Percentiles rank a stretch among this genome's conserved stretches.
Conservation (phyloP, 2,888 invertebrate genomes). For the Chaetogeoica ovagalla region DNA sequence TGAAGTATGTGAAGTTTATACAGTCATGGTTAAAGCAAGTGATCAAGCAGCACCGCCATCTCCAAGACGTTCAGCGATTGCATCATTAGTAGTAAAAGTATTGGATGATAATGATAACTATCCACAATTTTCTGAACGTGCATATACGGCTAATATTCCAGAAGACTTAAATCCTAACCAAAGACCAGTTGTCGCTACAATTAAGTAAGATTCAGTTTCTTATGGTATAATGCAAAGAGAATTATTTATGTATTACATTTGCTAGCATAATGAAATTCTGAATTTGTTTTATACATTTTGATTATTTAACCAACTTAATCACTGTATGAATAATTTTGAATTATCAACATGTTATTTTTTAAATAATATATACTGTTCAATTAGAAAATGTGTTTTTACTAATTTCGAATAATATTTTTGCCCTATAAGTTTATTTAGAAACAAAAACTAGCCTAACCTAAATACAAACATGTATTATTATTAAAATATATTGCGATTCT, state of each 20-base stretch:
- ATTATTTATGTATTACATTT: not conserved
- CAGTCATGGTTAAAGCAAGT: conserved; percentile 79
- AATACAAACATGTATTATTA: too few species aligned
- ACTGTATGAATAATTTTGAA: not conserved
- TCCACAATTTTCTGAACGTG: conserved; percentile 87
- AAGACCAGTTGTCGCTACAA: conserved; percentile 80
- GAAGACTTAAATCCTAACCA: conserved; percentile 86
- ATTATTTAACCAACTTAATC: not conserved
- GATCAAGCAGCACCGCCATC: conserved; percentile 81
- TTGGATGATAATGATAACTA: conserved; percentile 92
- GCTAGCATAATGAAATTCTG: not conserved
- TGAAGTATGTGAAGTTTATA: conserved; percentile 84
- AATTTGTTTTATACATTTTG: not conserved
- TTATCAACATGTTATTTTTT: not conserved
- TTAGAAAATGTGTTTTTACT: too few species aligned
- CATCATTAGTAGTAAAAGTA: conserved; percentile 79
- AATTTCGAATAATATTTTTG: too few species aligned
- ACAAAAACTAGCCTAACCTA: too few species aligned
- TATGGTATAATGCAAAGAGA: not conserved
- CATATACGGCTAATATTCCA: conserved; percentile 81
- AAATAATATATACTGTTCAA: not conserved
- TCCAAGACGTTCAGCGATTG: conserved; percentile 73
- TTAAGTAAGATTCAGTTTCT: conserved; percentile 63
- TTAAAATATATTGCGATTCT: too few species aligned
- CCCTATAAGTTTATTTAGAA: too few species aligned